Percentiles rank a stretch among this genome's conserved stretches.
phyloP scores from a whole-genome alignment of 2,888 invertebrate genomes.

The Seira sanloemensis region DNA sequence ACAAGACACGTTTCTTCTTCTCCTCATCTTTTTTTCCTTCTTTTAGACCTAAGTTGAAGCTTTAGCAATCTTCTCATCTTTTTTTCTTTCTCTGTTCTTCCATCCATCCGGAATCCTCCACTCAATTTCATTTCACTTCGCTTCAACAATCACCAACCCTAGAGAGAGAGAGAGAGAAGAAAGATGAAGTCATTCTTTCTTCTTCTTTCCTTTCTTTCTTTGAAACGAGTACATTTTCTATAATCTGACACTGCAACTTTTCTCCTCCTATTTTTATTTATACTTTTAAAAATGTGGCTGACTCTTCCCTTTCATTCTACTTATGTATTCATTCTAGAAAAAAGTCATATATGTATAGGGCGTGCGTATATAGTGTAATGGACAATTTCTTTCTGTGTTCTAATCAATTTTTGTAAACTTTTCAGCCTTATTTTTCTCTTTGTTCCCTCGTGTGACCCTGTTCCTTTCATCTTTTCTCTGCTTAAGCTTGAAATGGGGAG shows the following conservation, averaged over 20 bases:
- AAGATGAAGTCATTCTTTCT: conserved; percentile 13
- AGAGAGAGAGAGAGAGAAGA: neutral
- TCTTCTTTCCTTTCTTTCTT: neutral
- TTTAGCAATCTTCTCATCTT: conserved; percentile 2
- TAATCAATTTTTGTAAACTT: conserved; percentile 20
- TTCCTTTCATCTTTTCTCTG: conserved; percentile 6
- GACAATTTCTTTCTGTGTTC: neutral
- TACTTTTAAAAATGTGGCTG: conserved; percentile 9
- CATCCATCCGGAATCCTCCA: conserved; percentile 45
- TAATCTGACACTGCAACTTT: conserved; percentile 19
- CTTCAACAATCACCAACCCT: conserved; percentile 39
- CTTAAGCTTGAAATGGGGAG: neutral
- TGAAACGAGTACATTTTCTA: conserved; percentile 17
- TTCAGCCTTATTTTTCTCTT: neutral
- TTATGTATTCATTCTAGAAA: neutral
- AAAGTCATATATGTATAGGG: neutral
- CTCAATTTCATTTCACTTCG: conserved; percentile 48
- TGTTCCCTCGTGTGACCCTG: conserved; percentile 17
- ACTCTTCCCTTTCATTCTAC: neutral
- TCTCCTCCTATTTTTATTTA: conserved; percentile 13
- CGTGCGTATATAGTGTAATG: no score
- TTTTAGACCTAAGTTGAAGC: neutral
- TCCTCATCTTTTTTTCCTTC: conserved; percentile 1
- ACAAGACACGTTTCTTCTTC: conserved; percentile 7
- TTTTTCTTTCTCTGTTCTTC: conserved; percentile 22